phyloP scores from a whole-genome alignment of 2,888 invertebrate species.

The Tetramorium bicarinatum region DNA sequence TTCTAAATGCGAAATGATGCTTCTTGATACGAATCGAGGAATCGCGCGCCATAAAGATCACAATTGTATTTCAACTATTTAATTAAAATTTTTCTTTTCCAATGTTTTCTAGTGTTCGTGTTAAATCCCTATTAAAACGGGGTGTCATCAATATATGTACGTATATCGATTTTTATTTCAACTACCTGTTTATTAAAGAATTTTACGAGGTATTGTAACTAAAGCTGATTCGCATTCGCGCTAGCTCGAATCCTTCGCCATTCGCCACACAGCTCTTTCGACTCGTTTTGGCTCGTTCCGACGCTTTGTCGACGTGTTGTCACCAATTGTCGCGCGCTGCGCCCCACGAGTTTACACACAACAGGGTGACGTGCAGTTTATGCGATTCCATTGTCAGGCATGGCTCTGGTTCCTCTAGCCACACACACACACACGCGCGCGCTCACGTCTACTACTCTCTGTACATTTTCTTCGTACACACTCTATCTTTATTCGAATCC shows the following conservation, averaged over 20 bases:
- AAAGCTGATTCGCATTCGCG: slow-evolving; percentile 23
- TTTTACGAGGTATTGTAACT: not conserved
- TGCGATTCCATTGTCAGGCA: slow-evolving; percentile 81
- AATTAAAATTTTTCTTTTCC: not conserved
- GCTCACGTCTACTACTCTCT: not conserved
- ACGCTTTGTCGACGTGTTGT: slow-evolving; percentile 82
- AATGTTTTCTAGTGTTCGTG: not conserved
- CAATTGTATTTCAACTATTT: not conserved
- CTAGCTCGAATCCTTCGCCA: slow-evolving; percentile 51
- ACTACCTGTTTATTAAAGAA: not conserved
- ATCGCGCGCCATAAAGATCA: not conserved
- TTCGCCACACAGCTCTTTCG: slow-evolving; percentile 64
- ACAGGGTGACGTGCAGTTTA: slow-evolving; percentile 83
- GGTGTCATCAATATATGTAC: not conserved
- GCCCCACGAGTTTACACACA: slow-evolving; percentile 85
- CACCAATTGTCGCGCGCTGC: slow-evolving; percentile 82
- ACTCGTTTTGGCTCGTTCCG: slow-evolving; percentile 75
- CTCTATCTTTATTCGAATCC: slow-evolving; percentile 9
- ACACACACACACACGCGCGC: not conserved
- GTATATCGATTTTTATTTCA: not conserved
- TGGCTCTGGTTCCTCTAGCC: slow-evolving; percentile 54
- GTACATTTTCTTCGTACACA: slow-evolving; percentile 11
- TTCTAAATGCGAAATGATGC: not conserved
- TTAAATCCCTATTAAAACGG: no score
- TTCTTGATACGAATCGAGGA: not conserved